Evolutionary conservation across 2,113 vertebrate species (phyloP).

Genomic region (Sarotherodon lohbergeri): DNA sequence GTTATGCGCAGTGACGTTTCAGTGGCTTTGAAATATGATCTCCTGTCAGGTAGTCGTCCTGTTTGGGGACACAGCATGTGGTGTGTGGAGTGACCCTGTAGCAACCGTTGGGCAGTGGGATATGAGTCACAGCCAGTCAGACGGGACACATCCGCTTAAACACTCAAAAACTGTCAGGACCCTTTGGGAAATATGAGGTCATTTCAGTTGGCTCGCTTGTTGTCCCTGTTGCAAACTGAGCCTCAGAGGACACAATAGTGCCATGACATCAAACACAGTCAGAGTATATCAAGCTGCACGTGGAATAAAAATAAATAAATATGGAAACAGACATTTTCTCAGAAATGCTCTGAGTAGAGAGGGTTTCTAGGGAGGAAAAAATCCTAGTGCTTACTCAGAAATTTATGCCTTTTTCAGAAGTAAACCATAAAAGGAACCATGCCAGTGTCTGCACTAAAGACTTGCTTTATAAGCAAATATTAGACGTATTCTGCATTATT

Average conservation of each 20-base stretch:
- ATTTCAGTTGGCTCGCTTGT: constrained; percentile 22
- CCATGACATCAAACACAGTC: constrained; percentile 4
- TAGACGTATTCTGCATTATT: accelerated
- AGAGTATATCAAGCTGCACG: neutral
- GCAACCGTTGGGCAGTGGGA: neutral
- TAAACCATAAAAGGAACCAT: neutral
- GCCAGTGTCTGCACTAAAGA: neutral
- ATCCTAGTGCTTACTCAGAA: neutral
- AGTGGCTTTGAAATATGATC: neutral
- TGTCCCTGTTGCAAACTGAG: neutral
- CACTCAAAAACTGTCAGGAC: constrained; percentile 57
- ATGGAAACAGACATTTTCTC: neutral
- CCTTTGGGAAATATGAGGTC: constrained; percentile 59
- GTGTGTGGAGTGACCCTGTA: constrained; percentile 1
- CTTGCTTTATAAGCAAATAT: neutral
- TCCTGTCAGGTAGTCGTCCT: neutral
- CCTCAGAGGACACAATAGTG: neutral
- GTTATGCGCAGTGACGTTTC: neutral
- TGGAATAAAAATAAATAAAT: neutral
- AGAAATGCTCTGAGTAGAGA: neutral
- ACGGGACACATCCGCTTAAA: constrained; percentile 50
- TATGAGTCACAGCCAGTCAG: constrained; percentile 32
- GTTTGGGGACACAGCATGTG: neutral
- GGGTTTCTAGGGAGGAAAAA: neutral
- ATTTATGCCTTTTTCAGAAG: neutral